Evolutionary conservation across 1,140 invertebrate genomes (phyloP), one percentile per base, ranked within the genome.

Genomic region (Drosophila ananassae): DNA sequence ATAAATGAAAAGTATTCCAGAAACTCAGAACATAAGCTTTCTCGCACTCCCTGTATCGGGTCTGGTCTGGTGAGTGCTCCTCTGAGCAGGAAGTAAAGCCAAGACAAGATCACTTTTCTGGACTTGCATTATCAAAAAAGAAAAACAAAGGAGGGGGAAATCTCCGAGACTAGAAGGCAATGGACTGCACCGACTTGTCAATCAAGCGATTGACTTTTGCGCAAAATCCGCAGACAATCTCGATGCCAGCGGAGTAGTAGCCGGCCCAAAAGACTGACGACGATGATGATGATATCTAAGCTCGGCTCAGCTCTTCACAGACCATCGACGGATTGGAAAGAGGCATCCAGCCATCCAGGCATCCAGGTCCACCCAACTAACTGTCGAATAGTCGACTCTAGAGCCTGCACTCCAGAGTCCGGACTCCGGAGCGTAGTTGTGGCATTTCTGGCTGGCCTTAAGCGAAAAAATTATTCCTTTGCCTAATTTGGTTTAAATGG

Each of bases 401-500:
- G 41, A 37, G 34, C 12, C 12, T 37, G 10, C 9, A 44, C n/a
- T 44, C 13, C 41, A 44, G 41, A 41, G 39, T 41, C n/a, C 12
- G 39, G 39, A 44, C n/a, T 44, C 41, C 8, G 9, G 46, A 67
- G 63, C 63, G 63, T 67, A 67, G 59, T 53, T 67, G 34, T 67
- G 63, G 62, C 64, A 46, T 47, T 55, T 72, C 53, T 48, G 53
- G 41, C 77, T 84, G 80, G 73, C 74, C 69, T 72, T 66, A 71
- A 60, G 74, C 73, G 47, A 80, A 74, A 87, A 81, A 82, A 77
- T 71, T 84, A 87, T 84, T 84, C 81, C 81, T 87, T 75, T 87
- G 77, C 81, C 81, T 87, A 85, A 85, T 85, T 85, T 85, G 81
- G 81, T 74, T 85, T 87, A 87, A 85, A 87, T 85, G 81, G 81